Conservation (phyloP, 37 sponge, comb jelly and placozoan species). For the Ianthella basta region DNA sequence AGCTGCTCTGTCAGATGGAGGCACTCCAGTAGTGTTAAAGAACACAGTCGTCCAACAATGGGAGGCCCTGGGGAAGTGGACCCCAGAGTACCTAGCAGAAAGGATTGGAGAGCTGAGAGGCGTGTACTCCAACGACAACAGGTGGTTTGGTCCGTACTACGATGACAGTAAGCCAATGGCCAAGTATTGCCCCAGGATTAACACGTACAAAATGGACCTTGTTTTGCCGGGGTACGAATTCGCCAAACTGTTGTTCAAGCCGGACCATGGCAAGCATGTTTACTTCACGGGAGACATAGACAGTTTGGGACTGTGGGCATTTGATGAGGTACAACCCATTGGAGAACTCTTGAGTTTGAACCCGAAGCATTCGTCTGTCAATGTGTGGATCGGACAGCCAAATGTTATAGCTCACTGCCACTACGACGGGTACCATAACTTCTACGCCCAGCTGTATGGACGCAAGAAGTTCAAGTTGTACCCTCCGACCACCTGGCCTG, state of each 20-base stretch:
- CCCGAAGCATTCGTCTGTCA: conserved; percentile 72
- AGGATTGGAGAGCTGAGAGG: conserved; percentile 49
- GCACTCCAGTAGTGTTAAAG: conserved; percentile 67
- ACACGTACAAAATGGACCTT: conserved; percentile 59
- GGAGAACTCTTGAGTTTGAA: conserved; percentile 76
- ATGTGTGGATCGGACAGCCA: conserved; percentile 92
- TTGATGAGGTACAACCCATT: conserved; percentile 71
- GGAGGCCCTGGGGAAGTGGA: conserved; percentile 71
- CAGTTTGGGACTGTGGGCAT: conserved; percentile 78
- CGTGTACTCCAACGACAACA: conserved; percentile 81
- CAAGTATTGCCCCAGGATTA: conserved; percentile 27
- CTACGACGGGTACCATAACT: conserved; percentile 96
- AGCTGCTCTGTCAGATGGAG: conserved; percentile 19
- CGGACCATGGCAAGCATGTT: conserved; percentile 37
- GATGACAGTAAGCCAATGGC: conserved; percentile 75
- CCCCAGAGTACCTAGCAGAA: conserved; percentile 58
- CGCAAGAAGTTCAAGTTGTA: conserved; percentile 77
- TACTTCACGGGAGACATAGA: conserved; percentile 90
- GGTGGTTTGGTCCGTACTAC: conserved; percentile 96
- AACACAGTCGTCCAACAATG: conserved; percentile 70
- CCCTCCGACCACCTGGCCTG: conserved; percentile 74
- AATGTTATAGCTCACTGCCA: conserved; percentile 91
- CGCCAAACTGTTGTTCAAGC: conserved; percentile 51
- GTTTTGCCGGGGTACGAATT: conserved; percentile 53
- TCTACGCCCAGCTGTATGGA: conserved; percentile 89